Percentiles rank a stretch among this genome's conserved stretches.
phyloP scores from a whole-genome alignment of 2,113 vertebrate species.

The Phylloscopus whistleri region DNA sequence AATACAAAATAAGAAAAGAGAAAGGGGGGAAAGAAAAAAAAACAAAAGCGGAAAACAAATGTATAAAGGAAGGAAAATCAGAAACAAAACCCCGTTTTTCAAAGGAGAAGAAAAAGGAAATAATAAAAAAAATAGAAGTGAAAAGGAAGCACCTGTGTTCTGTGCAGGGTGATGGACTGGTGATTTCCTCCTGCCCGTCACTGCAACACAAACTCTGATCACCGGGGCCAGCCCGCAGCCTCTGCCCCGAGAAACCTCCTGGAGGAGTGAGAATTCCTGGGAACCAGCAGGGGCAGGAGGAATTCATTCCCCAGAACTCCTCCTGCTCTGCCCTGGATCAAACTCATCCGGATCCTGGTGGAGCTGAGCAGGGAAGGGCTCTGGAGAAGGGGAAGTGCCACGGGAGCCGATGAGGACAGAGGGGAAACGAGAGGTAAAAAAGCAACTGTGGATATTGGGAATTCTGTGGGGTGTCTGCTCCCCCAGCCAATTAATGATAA shows the following conservation, averaged over 20 bases:
- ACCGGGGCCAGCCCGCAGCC: fast-evolving
- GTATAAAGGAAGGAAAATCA: not conserved
- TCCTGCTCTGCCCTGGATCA: fast-evolving
- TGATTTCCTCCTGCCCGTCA: not conserved
- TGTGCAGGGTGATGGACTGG: fast-evolving
- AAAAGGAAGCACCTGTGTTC: not conserved
- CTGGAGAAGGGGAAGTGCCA: not conserved
- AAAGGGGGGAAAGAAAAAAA: fast-evolving
- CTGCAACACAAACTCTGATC: fast-evolving
- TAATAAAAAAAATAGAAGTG: no score
- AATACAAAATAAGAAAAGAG: not conserved
- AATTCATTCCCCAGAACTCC: fast-evolving
- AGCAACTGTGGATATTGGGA: not conserved
- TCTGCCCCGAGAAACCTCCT: fast-evolving
- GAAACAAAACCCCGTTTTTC: not conserved
- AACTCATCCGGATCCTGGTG: fast-evolving
- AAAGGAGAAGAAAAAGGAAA: not conserved
- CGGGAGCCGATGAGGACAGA: not conserved
- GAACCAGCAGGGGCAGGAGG: fast-evolving
- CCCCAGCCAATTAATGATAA: not conserved
- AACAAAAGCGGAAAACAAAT: not conserved
- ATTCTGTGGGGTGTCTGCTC: fast-evolving
- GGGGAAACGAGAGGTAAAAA: not conserved
- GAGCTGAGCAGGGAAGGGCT: not conserved
- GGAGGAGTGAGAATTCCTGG: fast-evolving